Percentiles rank a stretch among this genome's conserved stretches.
These are phyloP conservation scores for Acinonyx jubatus DNA, from an alignment of 2,113 vertebrate species.

Conservation along the genomic window DNA sequence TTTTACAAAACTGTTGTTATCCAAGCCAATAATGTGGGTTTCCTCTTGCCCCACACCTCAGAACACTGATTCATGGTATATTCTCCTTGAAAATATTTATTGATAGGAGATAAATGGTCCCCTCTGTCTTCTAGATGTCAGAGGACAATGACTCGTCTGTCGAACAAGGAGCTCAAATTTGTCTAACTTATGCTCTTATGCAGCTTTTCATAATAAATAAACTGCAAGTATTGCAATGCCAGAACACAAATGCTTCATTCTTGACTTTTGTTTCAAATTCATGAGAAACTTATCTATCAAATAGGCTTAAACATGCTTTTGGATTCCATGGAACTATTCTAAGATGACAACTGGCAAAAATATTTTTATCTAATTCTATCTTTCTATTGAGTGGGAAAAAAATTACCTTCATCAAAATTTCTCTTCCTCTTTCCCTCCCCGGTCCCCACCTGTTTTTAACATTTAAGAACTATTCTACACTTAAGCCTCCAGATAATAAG, in stretches of 20 bases:
- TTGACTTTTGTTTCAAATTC: slow-evolving; percentile 40
- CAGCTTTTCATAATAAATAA: not conserved
- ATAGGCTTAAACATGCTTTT: not conserved
- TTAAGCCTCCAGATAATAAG: not conserved
- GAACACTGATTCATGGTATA: slow-evolving; percentile 24
- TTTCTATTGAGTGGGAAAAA: slow-evolving; percentile 19
- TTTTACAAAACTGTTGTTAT: not conserved
- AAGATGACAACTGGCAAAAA: not conserved
- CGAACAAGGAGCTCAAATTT: not conserved
- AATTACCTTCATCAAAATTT: not conserved
- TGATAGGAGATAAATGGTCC: not conserved
- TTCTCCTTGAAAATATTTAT: slow-evolving; percentile 42
- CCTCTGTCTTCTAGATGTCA: not conserved
- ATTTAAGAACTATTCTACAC: not conserved
- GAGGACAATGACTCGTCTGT: not conserved
- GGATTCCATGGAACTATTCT: not conserved
- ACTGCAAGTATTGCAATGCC: not conserved
- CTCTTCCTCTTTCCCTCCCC: not conserved
- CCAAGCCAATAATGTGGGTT: not conserved
- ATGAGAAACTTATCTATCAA: slow-evolving; percentile 38
- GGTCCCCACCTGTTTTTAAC: not conserved
- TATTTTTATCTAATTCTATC: slow-evolving; percentile 10
- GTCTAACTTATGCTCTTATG: not conserved
- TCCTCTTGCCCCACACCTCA: not conserved
- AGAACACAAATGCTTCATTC: not conserved